Evolutionary conservation across 2,113 vertebrate genomes (phyloP).

Genomic region (Gavia stellata): DNA sequence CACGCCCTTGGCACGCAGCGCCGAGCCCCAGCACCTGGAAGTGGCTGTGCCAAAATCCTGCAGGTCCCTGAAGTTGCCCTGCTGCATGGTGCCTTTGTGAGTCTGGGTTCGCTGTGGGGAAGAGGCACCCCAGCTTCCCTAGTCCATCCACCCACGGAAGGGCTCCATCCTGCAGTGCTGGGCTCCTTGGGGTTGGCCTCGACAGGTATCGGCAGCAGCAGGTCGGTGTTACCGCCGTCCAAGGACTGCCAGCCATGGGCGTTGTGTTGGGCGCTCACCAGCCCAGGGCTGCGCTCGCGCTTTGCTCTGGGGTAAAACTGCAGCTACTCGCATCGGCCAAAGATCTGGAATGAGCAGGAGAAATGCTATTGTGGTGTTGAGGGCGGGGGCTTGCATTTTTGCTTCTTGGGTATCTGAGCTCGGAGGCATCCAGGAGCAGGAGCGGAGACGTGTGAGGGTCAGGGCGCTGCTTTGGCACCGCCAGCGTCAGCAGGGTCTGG

Average conservation of each 20-base stretch:
- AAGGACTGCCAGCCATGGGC: neutral
- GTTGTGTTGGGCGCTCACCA: neutral
- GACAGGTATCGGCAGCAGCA: rapidly evolving
- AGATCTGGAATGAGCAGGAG: neutral
- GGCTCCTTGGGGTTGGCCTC: neutral
- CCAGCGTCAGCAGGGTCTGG: rapidly evolving
- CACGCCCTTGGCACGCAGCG: rapidly evolving
- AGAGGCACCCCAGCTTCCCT: neutral
- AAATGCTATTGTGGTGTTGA: neutral
- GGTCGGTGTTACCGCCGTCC: neutral
- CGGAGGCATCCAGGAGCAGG: neutral
- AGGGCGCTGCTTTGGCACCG: neutral
- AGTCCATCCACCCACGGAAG: neutral
- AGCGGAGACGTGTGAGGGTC: neutral
- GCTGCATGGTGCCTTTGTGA: neutral
- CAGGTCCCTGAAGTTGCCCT: neutral
- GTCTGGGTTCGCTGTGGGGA: rapidly evolving
- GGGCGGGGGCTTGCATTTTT: rapidly evolving
- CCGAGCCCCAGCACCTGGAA: neutral
- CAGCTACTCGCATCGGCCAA: rapidly evolving
- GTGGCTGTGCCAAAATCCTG: neutral
- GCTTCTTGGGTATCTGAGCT: neutral
- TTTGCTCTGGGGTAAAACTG: neutral
- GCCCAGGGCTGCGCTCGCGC: neutral
- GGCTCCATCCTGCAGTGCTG: neutral